These are phyloP conservation scores for Tyto alba DNA, from an alignment of 2,113 vertebrate species.

Conservation along the genomic window DNA sequence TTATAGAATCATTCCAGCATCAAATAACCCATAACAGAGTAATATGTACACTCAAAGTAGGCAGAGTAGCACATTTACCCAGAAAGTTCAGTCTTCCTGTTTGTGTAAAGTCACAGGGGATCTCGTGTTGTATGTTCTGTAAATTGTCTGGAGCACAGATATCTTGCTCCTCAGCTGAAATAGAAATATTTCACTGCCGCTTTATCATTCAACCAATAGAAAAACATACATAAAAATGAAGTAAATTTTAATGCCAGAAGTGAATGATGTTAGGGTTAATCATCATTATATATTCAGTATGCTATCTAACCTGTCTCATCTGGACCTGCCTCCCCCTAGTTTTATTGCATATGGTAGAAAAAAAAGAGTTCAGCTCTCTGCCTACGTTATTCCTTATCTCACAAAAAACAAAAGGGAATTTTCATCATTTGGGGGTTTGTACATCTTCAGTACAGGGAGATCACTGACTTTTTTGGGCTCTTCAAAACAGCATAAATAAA, in stretches of 20 bases:
- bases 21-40: background rate
- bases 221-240: background rate
- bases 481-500: background rate
- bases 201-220: background rate
- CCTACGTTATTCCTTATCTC: background rate
- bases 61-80: background rate
- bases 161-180: background rate
- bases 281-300: background rate
- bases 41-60: background rate
- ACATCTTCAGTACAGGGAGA: background rate
- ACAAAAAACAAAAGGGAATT: background rate
- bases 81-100: background rate
- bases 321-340: too few species aligned
- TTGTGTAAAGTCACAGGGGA: background rate
- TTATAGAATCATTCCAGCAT: background rate
- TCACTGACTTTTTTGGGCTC: background rate
- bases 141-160: background rate
- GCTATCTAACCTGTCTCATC: accelerated
- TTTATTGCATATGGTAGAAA: background rate
- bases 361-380: background rate
- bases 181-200: background rate
- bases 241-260: background rate
- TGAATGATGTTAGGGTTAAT: background rate
- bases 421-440: background rate
- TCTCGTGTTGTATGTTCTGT: background rate